Evolutionary conservation across 2,888 invertebrate species (phyloP).

Genomic region (Hanleya hanleyi): DNA sequence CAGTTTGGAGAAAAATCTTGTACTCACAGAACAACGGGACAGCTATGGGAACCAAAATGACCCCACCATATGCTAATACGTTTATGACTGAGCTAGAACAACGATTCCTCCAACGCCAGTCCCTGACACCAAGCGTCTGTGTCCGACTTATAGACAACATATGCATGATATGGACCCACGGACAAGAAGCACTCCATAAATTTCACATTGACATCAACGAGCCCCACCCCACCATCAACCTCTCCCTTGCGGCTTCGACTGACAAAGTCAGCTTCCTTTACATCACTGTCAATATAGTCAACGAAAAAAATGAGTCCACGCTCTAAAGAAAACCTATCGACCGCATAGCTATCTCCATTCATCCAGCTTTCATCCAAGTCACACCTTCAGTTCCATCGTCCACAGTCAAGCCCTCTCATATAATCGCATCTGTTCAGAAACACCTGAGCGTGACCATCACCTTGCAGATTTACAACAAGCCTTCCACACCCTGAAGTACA

Average conservation of each 20-base stretch:
- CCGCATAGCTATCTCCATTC: not conserved
- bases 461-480: too few relatives aligned
- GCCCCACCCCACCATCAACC: not conserved
- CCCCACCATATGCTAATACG: not conserved
- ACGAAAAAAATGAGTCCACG: not conserved
- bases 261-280: not conserved
- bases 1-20: too few relatives aligned
- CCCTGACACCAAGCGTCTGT: not conserved
- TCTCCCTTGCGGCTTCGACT: not conserved
- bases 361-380: too few relatives aligned
- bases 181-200: too few relatives aligned
- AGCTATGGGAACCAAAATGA: not conserved
- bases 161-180: too few relatives aligned
- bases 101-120: not conserved
- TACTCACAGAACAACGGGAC: too few relatives aligned
- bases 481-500: not conserved
- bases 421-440: too few relatives aligned
- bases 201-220: too few relatives aligned
- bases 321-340: not conserved
- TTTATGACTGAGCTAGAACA: not conserved
- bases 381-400: too few relatives aligned
- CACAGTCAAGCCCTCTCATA: too few relatives aligned
- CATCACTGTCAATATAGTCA: too few relatives aligned
- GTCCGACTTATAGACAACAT: not conserved
- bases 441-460: not conserved